Evolutionary conservation across 2,888 invertebrate genomes (phyloP).

Genomic region (Oxycera nigricornis): DNA sequence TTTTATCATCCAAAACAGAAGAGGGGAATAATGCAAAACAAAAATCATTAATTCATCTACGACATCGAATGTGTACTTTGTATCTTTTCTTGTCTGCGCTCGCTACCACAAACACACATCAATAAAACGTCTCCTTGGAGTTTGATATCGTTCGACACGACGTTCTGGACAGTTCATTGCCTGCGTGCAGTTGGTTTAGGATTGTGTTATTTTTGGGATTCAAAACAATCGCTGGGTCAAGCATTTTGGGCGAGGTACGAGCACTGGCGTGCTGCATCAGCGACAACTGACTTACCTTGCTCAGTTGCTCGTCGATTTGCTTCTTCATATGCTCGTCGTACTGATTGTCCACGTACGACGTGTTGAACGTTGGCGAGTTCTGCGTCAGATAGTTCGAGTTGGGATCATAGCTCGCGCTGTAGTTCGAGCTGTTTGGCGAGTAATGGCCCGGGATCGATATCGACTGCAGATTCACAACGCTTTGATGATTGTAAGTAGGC

Average conservation of each 20-base stretch:
- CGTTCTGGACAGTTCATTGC: constrained; percentile 47
- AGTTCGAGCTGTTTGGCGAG: constrained; percentile 49
- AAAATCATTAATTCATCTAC: constrained; percentile 15
- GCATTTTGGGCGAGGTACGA: constrained; percentile 44
- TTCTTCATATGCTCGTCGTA: constrained; percentile 50
- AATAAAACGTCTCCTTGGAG: constrained; percentile 42
- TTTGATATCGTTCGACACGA: constrained; percentile 47
- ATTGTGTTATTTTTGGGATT: constrained; percentile 43
- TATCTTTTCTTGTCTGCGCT: constrained; percentile 30
- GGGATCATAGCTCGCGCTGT: constrained; percentile 46
- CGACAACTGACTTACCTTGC: constrained; percentile 50
- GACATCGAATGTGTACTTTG: constrained; percentile 10
- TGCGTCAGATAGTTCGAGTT: constrained; percentile 47
- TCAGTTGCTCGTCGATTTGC: constrained; percentile 50
- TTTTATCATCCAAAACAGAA: constrained; percentile 4
- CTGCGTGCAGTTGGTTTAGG: constrained; percentile 46
- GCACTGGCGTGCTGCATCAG: constrained; percentile 43
- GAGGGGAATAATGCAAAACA: constrained; percentile 6
- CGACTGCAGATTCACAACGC: constrained; percentile 47
- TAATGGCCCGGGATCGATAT: constrained; percentile 46
- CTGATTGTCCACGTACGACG: constrained; percentile 44
- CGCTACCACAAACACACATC: constrained; percentile 24
- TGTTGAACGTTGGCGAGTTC: constrained; percentile 45
- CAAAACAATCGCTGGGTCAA: constrained; percentile 43
- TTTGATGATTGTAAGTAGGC: constrained; percentile 46